Percentiles rank a stretch among this genome's conserved stretches.
Conservation (phyloP, 2,888 invertebrate genomes). For the Trichogramma dendrolimi region DNA sequence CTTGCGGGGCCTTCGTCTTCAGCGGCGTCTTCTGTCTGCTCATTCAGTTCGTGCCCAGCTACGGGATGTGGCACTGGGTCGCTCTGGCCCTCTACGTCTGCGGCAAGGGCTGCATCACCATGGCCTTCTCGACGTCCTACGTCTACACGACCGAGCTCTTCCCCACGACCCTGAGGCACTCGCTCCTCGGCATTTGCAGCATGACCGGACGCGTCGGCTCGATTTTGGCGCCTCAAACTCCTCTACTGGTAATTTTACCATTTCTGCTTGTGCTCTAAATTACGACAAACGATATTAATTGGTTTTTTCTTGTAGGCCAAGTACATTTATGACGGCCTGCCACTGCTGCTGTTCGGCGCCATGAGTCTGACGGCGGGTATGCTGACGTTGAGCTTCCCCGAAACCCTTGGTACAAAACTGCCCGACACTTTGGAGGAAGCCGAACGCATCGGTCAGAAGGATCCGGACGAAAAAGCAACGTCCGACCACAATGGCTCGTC, state of each 20-base stretch:
- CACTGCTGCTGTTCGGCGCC: constrained; percentile 62
- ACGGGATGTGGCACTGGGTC: constrained; percentile 54
- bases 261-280: background rate
- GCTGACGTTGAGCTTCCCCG: constrained; percentile 65
- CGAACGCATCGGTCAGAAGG: constrained; percentile 52
- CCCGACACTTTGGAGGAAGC: constrained; percentile 69
- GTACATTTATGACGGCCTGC: constrained; percentile 52
- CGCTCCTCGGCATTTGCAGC: constrained; percentile 65
- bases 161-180: constrained; percentile 65
- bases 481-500: background rate
- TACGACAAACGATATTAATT: constrained; percentile 4
- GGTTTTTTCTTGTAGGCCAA: constrained; percentile 35
- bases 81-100: constrained; percentile 59
- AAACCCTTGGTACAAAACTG: constrained; percentile 63
- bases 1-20: constrained; percentile 61
- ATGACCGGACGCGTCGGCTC: constrained; percentile 68
- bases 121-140: constrained; percentile 65
- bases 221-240: constrained; percentile 68
- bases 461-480: constrained; percentile 4
- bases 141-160: constrained; percentile 70
- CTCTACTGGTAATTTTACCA: constrained; percentile 56
- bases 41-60: constrained; percentile 58
- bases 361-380: constrained; percentile 61
- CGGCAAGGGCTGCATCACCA: constrained; percentile 65
- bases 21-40: constrained; percentile 61